phyloP scores from a whole-genome alignment of 2,113 vertebrate species.

The Podiceps cristatus region DNA sequence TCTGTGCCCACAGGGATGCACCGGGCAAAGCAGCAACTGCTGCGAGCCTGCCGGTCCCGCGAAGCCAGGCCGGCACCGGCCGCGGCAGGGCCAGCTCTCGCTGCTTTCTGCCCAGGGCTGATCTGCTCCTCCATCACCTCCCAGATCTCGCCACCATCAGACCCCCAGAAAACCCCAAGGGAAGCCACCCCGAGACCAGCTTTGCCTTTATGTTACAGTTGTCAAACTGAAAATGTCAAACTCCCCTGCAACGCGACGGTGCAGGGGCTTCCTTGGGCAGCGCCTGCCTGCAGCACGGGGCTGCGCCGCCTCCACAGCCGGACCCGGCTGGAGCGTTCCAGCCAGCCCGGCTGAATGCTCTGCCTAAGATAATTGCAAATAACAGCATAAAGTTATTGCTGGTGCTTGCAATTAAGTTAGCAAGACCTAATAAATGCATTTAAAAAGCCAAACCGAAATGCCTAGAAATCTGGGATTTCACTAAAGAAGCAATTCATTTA shows the following conservation, averaged over 20 bases:
- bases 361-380: background rate
- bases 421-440: background rate
- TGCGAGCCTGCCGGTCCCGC: fast-evolving
- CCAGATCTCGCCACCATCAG: fast-evolving
- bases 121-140: background rate
- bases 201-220: background rate
- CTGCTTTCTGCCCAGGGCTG: background rate
- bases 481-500: background rate
- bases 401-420: background rate
- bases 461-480: background rate
- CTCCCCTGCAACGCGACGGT: background rate
- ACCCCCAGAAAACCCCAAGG: background rate
- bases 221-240: fast-evolving
- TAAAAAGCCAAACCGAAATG: background rate
- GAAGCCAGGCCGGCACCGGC: no score
- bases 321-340: background rate
- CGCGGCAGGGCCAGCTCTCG: fast-evolving
- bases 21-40: background rate
- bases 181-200: background rate
- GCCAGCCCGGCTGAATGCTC: background rate
- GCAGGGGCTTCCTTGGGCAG: no score
- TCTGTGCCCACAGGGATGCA: background rate
- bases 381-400: fast-evolving
- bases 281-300: background rate
- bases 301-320: background rate